Conservation (phyloP, 2,113 vertebrate species). For the Rousettus leschenaultii region DNA sequence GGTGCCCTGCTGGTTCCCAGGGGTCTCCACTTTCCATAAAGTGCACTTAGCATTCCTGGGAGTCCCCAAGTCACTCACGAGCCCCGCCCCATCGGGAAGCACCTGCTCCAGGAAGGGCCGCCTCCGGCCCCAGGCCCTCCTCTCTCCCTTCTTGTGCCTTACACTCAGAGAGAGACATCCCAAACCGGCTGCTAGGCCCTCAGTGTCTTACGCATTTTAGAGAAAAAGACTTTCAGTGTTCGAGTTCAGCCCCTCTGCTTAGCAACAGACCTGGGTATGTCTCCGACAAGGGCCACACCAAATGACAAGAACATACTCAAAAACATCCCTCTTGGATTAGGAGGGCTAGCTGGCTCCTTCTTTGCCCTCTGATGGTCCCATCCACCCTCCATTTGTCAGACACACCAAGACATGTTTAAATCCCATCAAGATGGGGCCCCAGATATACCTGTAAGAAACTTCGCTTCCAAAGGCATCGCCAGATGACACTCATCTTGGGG, state of each 20-base stretch:
- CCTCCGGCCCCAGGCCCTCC: not conserved
- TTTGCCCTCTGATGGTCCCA: not conserved
- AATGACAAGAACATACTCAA: not conserved
- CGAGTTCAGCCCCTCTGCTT: not conserved
- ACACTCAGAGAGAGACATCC: not conserved
- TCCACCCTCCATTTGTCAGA: not conserved
- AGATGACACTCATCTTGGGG: not conserved
- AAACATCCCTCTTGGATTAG: not conserved
- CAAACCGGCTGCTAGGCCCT: not conserved
- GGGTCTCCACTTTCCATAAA: not conserved
- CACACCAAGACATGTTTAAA: not conserved
- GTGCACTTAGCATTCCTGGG: not conserved
- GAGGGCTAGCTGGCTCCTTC: not conserved
- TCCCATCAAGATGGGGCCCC: not conserved
- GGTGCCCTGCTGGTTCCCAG: not conserved
- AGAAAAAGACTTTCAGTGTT: not conserved
- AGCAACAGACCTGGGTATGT: not conserved
- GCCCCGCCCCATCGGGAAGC: not conserved
- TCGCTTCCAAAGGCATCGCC: not conserved
- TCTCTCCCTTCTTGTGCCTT: not conserved
- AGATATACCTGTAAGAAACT: not conserved
- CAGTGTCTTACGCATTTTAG: not conserved
- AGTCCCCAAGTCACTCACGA: not conserved
- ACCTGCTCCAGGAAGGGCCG: too few species aligned
- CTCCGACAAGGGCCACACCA: not conserved